Conservation (phyloP, 2,113 vertebrate genomes). For the Poeciliopsis retropinna region DNA sequence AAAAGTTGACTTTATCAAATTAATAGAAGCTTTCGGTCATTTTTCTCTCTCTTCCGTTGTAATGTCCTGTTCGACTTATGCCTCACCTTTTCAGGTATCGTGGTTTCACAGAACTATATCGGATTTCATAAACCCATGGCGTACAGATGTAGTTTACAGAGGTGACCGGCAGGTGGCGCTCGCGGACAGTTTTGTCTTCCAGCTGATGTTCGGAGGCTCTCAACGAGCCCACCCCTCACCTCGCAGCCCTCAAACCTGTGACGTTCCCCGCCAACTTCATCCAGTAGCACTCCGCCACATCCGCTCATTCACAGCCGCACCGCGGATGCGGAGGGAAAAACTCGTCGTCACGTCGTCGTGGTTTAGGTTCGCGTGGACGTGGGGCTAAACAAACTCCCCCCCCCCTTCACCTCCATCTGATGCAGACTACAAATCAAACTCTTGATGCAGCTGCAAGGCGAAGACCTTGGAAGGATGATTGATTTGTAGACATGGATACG, state of each 20-base stretch:
- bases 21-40: not conserved
- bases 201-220: not conserved
- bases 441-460: not conserved
- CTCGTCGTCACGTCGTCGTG: not conserved
- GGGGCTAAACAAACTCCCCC: not conserved
- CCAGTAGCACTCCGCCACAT: slow-evolving; percentile 38
- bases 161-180: slow-evolving; percentile 36
- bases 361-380: slow-evolving; percentile 23
- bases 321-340: not conserved
- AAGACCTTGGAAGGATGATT: not conserved
- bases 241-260: slow-evolving; percentile 9
- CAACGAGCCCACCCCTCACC: not conserved
- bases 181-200: not conserved
- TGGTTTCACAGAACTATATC: too few relatives aligned
- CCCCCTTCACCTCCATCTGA: not conserved
- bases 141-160: not conserved
- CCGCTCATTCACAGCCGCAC: slow-evolving; percentile 44
- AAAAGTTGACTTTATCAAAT: not conserved
- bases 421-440: slow-evolving; percentile 14
- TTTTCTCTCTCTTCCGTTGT: not conserved
- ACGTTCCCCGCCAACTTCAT: slow-evolving; percentile 70
- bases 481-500: not conserved
- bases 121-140: too few relatives aligned
- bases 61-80: not conserved
- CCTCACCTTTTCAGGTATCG: not conserved